Conservation (phyloP, 2,113 vertebrate genomes). For the Clarias macrocephalus region DNA sequence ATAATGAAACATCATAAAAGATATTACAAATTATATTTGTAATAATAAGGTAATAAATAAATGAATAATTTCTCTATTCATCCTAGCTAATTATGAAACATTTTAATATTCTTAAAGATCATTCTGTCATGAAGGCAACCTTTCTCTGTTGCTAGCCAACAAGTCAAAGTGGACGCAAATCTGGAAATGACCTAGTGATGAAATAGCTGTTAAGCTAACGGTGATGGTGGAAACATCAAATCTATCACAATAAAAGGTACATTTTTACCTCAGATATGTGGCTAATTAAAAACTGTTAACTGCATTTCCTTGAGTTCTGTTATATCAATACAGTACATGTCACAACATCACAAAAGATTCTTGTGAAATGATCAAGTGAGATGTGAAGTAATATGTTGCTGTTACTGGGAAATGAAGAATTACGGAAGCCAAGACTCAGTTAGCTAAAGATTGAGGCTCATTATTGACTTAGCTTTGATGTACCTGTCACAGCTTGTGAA, state of each 20-base stretch:
- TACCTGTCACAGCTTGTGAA: not conserved
- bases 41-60: too few species aligned
- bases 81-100: not conserved
- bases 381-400: too few species aligned
- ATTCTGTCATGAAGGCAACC: not conserved
- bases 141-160: not conserved
- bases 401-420: not conserved
- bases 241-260: not conserved
- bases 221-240: not conserved
- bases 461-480: not conserved
- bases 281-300: not conserved
- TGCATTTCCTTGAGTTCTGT: too few species aligned
- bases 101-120: not conserved
- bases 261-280: not conserved
- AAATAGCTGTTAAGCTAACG: not conserved
- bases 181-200: not conserved
- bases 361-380: too few species aligned
- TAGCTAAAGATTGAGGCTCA: not conserved
- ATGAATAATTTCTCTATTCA: too few species aligned
- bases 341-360: too few species aligned
- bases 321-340: too few species aligned
- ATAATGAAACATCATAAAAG: too few species aligned
- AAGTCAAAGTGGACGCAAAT: not conserved
- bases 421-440: not conserved
- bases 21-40: too few species aligned